These are phyloP conservation scores for Ivindomyrus marchei DNA, from an alignment of 2,113 vertebrate species.

Conservation along the genomic window DNA sequence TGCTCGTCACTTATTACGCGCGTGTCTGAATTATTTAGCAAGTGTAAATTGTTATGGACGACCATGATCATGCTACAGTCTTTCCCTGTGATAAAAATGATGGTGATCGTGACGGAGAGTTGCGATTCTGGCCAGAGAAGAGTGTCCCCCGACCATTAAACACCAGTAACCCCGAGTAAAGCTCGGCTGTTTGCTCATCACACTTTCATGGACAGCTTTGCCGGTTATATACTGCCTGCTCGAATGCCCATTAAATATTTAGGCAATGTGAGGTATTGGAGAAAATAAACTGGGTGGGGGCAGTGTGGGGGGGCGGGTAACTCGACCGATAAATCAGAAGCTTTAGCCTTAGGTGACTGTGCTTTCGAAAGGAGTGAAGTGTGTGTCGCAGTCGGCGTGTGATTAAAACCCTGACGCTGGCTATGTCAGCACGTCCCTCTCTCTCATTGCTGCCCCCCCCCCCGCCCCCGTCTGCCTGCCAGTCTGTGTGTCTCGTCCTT, in stretches of 20 bases:
- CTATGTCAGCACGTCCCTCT: neutral
- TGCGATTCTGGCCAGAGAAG: neutral
- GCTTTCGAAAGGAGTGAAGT: neutral
- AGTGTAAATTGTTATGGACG: neutral
- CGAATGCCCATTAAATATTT: slow-evolving; percentile 27
- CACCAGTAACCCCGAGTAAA: slow-evolving; percentile 21
- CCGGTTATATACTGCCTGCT: slow-evolving; percentile 16
- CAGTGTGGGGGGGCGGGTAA: neutral
- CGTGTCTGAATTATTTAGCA: neutral
- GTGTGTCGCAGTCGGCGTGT: neutral
- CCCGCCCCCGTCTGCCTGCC: neutral
- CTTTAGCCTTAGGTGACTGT: slow-evolving; percentile 13
- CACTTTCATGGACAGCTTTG: slow-evolving; percentile 15
- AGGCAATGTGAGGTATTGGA: slow-evolving; percentile 20
- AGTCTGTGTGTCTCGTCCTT: neutral
- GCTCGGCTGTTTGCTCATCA: slow-evolving; percentile 11
- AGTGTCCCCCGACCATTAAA: slow-evolving; percentile 21
- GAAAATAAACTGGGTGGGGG: slow-evolving; percentile 12
- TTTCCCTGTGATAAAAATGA: neutral
- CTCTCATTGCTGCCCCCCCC: neutral
- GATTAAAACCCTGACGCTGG: neutral
- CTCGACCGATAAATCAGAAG: slow-evolving; percentile 22
- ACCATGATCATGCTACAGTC: neutral
- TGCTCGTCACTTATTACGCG: neutral
- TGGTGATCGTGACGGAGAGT: neutral